Conservation (phyloP, 2,888 invertebrate species). For the Amaurobius ferox region DNA sequence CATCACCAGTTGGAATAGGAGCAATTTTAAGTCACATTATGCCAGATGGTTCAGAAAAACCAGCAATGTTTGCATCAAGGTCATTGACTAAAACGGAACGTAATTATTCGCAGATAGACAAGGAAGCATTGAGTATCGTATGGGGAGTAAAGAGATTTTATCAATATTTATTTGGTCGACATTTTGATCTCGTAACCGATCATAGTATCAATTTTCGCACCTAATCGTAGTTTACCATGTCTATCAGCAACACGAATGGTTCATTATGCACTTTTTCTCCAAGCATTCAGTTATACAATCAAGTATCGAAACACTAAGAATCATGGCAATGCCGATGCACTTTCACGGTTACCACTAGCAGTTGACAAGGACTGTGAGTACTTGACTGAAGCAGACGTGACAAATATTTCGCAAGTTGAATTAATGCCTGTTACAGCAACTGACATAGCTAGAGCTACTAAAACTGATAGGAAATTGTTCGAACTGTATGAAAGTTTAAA, state of each 20-base stretch:
- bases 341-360: slow-evolving; percentile 47
- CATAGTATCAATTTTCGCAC: slow-evolving; percentile 76
- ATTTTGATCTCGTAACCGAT: too few species aligned
- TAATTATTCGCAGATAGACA: too few species aligned
- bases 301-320: slow-evolving; percentile 42
- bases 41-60: too few species aligned
- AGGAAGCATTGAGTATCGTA: too few species aligned
- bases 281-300: slow-evolving; percentile 52
- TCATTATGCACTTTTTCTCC: slow-evolving; percentile 75
- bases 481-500: slow-evolving; percentile 50
- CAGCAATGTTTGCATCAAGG: too few species aligned
- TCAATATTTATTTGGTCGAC: too few species aligned
- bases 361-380: slow-evolving; percentile 42
- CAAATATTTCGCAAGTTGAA: slow-evolving; percentile 51
- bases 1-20: too few species aligned
- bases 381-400: slow-evolving; percentile 49
- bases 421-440: slow-evolving; percentile 50
- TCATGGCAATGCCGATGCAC: slow-evolving; percentile 43
- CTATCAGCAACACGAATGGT: slow-evolving; percentile 76
- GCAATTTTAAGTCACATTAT: too few species aligned
- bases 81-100: too few species aligned
- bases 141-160: too few species aligned
- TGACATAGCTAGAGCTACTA: slow-evolving; percentile 55
- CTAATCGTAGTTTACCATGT: slow-evolving; percentile 75
- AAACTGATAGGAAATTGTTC: slow-evolving; percentile 55